These are phyloP conservation scores for Bombycilla garrulus DNA, from an alignment of 2,113 vertebrate genomes.

Conservation along the genomic window DNA sequence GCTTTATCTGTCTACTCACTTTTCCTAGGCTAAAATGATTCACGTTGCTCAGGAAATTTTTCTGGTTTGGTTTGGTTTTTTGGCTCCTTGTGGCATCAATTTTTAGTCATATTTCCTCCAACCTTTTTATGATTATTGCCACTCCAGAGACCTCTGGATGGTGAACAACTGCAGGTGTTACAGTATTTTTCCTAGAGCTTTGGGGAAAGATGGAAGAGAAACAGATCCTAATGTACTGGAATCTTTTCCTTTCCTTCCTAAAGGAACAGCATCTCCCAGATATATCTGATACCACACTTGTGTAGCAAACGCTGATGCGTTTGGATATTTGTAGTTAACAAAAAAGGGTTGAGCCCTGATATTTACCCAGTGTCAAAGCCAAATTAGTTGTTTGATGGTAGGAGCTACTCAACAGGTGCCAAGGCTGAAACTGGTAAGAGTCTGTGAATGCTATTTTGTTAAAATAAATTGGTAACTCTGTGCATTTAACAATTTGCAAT, in stretches of 20 bases:
- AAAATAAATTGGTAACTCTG: constrained; percentile 1
- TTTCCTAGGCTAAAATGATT: not conserved
- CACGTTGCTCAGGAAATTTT: not conserved
- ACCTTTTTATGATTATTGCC: not conserved
- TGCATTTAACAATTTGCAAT: not conserved
- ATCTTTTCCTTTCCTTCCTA: not conserved
- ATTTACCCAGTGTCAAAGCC: not conserved
- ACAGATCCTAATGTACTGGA: not conserved
- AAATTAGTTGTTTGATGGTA: not conserved
- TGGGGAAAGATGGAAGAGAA: not conserved
- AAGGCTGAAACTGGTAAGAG: not conserved
- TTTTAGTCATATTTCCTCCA: not conserved
- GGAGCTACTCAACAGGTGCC: not conserved
- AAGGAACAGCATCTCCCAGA: not conserved
- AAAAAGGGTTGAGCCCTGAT: not conserved
- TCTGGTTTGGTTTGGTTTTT: not conserved
- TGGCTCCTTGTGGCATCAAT: not conserved
- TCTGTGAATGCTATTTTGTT: not conserved
- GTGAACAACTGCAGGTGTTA: not conserved
- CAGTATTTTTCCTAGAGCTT: not conserved
- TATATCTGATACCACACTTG: not conserved
- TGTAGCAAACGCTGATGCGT: not conserved
- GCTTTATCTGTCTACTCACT: not conserved
- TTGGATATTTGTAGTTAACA: not conserved
- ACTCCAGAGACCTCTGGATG: not conserved